A percentile compares a stretch with the other conserved stretches of the same genome.
Conservation (phyloP, 2,113 vertebrate species). For the Alectura lathami region DNA sequence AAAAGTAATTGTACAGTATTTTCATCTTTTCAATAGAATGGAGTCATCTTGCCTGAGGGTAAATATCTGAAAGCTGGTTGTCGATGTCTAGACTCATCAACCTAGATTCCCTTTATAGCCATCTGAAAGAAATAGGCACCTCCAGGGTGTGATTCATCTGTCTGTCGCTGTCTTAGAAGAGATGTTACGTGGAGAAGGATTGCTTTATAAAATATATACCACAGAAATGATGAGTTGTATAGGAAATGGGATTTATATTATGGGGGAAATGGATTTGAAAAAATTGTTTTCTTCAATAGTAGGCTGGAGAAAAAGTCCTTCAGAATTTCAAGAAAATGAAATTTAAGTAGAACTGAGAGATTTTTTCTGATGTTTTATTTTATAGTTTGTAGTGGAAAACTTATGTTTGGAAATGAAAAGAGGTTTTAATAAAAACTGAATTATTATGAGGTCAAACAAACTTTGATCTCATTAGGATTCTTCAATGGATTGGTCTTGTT, state of each 20-base stretch:
- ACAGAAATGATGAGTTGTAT: background rate
- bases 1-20: constrained; percentile 48
- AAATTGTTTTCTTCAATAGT: background rate
- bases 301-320: background rate
- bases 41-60: constrained; percentile 40
- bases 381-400: background rate
- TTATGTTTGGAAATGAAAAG: background rate
- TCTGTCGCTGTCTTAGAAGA: constrained; percentile 52
- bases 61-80: constrained; percentile 54
- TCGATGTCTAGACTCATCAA: constrained; percentile 68
- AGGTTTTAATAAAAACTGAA: background rate
- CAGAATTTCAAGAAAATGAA: background rate
- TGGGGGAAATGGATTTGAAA: background rate
- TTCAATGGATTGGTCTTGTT: background rate
- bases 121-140: constrained; percentile 64
- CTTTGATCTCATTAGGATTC: background rate
- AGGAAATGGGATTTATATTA: constrained; percentile 1
- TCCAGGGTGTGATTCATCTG: constrained; percentile 66
- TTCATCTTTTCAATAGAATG: constrained; percentile 44
- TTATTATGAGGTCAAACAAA: background rate
- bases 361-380: background rate
- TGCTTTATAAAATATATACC: constrained; percentile 29
- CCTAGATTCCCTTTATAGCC: constrained; percentile 69
- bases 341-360: background rate
- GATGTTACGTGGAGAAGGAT: constrained; percentile 23